Percentiles rank a stretch among this genome's conserved stretches.
phyloP scores from a whole-genome alignment of 2,888 invertebrate genomes.

The Plutella xylostella region DNA sequence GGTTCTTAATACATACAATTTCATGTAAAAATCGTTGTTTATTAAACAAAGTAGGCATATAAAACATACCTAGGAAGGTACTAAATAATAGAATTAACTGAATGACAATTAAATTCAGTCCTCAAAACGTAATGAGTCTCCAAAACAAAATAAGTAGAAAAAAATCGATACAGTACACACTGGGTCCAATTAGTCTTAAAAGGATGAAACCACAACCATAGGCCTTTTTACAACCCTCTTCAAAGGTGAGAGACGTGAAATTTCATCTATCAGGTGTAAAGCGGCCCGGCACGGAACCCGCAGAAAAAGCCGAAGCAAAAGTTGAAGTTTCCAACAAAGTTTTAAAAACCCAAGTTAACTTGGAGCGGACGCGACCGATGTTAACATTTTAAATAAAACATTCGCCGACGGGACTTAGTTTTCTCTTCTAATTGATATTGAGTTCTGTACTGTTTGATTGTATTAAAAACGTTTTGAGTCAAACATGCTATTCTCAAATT shows the following conservation, averaged over 20 bases:
- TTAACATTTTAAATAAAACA: slow-evolving; percentile 51
- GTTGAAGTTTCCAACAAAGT: slow-evolving; percentile 50
- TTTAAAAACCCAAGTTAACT: slow-evolving; percentile 68
- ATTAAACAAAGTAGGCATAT: no score
- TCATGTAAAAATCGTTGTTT: no score
- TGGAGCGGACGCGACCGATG: slow-evolving; percentile 29
- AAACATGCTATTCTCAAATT: no score
- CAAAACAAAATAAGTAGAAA: no score
- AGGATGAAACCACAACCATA: slow-evolving; percentile 29
- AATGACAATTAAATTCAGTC: no score
- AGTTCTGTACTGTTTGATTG: slow-evolving; percentile 31
- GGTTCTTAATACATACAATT: background rate
- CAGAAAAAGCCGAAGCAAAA: slow-evolving; percentile 30
- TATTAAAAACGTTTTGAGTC: no score
- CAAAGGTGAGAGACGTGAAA: slow-evolving; percentile 62
- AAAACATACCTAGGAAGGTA: no score
- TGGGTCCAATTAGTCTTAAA: no score
- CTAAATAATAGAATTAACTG: no score
- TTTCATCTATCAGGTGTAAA: slow-evolving; percentile 59
- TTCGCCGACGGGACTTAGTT: slow-evolving; percentile 37
- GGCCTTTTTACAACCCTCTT: slow-evolving; percentile 58
- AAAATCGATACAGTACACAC: no score
- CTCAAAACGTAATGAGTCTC: no score
- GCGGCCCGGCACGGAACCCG: slow-evolving; percentile 37
- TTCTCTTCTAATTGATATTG: slow-evolving; percentile 53